Evolutionary conservation across 2,888 invertebrate species (phyloP), one percentile per base, ranked within the genome.

Genomic region (Andrena dorsata): DNA sequence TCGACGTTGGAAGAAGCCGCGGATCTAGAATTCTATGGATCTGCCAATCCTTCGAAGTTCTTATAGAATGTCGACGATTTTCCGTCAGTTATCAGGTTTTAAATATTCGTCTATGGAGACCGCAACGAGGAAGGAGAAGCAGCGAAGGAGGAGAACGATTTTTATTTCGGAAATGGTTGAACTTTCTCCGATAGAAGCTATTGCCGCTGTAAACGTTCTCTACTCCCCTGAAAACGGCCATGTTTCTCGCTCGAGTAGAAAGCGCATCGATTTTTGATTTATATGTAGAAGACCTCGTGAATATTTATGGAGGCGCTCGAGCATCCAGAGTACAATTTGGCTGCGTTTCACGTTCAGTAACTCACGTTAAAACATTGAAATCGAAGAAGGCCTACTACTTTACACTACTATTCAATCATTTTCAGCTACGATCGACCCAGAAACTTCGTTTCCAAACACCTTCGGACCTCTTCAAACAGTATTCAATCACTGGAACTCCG

Each of bases 241-340:
- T 41, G 23, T 72, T 10, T 35, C 49, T 32, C 60, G 66, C 28
- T 32, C 51, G 30, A 74, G 74, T 80, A 81, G 72, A 81, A 81
- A 72, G 79, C 78, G 73, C 63, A 65, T 73, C 64, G 76, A 79
- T 76, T 79, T 76, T 79, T 79, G 78, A 76, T 79, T 76, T 76
- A 69, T 53, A 41, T 4, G 41, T 41, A 61, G 76, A 56, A 32
- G 76, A 32, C 32, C 63, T 16, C 4, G 7, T 63, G 75, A 76
- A 79, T 79, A 76, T 69, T 76, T 69, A 76, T 49, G 56, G 4
- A 16, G 20, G 20, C 47, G 2, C 47, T n/a, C 10, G 30, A n/a
- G 56, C 53, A 20, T 32, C 51, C 66, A 13, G 30, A 26, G 41
- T 41, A 41, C 41, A 41, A 41, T 41, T 41, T 23, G 41, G 30